These are phyloP conservation scores for Noturus placidus DNA, from an alignment of 2,113 vertebrate species.

Conservation along the genomic window DNA sequence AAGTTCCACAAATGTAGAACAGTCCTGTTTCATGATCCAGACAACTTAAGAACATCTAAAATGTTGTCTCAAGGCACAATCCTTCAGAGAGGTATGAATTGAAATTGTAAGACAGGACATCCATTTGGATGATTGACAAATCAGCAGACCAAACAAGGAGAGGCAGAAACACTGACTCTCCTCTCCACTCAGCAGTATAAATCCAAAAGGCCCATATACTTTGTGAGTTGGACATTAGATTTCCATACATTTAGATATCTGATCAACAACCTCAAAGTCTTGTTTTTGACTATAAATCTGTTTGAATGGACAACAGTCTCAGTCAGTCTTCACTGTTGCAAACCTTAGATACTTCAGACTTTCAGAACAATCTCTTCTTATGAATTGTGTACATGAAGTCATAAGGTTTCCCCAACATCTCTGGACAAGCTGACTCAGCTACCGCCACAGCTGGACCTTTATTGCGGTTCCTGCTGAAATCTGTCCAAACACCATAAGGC, in stretches of 20 bases:
- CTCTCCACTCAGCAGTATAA: background rate
- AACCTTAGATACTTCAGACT: background rate
- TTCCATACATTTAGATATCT: background rate
- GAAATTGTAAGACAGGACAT: background rate
- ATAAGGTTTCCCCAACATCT: background rate
- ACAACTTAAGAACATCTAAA: background rate
- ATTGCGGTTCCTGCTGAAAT: background rate
- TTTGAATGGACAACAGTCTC: background rate
- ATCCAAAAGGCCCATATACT: background rate
- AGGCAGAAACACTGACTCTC: background rate
- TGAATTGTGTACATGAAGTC: background rate
- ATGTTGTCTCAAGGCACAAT: background rate
- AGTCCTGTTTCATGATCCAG: background rate
- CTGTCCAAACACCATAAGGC: background rate
- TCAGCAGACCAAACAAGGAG: background rate
- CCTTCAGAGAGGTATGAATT: background rate
- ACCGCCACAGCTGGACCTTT: background rate
- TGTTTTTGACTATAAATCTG: background rate
- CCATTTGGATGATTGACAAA: background rate
- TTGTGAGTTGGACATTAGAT: background rate
- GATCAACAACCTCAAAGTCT: background rate
- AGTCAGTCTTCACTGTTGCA: background rate
- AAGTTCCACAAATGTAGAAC: background rate
- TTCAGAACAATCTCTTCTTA: background rate
- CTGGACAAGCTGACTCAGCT: background rate